Evolutionary conservation across 2,797 vertebrate genomes (phyloP).

Genomic region (Enteromius argenteus): DNA sequence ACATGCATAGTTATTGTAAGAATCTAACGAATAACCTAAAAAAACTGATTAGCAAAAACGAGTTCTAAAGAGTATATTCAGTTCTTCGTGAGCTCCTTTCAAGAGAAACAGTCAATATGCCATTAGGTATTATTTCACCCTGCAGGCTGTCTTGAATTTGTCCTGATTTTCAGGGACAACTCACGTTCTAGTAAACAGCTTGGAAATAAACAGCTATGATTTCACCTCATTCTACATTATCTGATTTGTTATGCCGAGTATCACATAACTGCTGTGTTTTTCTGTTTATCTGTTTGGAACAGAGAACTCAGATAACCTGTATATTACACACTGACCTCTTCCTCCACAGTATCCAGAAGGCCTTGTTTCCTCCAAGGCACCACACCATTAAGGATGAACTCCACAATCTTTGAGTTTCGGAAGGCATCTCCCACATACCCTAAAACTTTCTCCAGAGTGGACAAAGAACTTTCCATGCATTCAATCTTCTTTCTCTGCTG

Average conservation of each 20-base stretch:
- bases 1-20: not conserved
- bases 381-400: conserved; percentile 81
- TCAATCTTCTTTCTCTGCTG: conserved; percentile 81
- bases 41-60: not conserved
- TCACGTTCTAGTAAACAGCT: not conserved
- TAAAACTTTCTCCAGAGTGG: conserved; percentile 80
- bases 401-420: conserved; percentile 84
- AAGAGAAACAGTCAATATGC: not conserved
- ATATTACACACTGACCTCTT: conserved; percentile 68
- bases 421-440: conserved; percentile 80
- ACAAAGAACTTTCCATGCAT: conserved; percentile 80
- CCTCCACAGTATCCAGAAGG: conserved; percentile 67
- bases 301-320: not conserved
- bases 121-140: not conserved
- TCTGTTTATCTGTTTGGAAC: not conserved
- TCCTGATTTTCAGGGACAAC: not conserved
- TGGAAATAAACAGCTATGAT: conserved; percentile 5
- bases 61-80: not conserved
- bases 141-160: not conserved
- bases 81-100: not conserved
- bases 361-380: conserved; percentile 81
- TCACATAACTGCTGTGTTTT: not conserved
- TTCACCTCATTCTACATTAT: not conserved
- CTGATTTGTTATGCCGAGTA: not conserved
- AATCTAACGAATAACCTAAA: not conserved